phyloP scores from a whole-genome alignment of 2,888 invertebrate species.

The Heliothis peltigera region DNA sequence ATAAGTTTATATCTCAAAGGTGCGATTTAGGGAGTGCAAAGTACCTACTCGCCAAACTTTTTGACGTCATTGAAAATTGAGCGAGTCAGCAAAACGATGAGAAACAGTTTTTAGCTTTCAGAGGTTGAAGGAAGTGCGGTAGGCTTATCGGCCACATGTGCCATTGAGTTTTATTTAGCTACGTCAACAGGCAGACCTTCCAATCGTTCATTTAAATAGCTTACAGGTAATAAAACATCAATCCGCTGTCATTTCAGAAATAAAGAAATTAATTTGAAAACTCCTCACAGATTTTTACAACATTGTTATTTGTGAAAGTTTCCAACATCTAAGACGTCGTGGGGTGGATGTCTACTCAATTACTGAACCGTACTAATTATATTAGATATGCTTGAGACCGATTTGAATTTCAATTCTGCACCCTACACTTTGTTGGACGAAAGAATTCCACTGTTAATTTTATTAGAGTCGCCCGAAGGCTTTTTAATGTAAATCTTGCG shows the following conservation, averaged over 20 bases:
- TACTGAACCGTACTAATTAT: slow-evolving; percentile 84
- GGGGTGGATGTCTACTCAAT: slow-evolving; percentile 84
- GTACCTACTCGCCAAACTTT: no score
- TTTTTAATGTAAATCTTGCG: slow-evolving; percentile 80
- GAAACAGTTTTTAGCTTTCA: no score
- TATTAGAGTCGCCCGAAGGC: slow-evolving; percentile 78
- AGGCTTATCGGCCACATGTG: no score
- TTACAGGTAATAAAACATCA: not conserved
- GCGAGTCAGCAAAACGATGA: no score
- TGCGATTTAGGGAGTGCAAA: no score
- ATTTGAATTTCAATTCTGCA: slow-evolving; percentile 87
- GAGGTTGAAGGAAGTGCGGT: no score
- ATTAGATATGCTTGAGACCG: slow-evolving; percentile 82
- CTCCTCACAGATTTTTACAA: slow-evolving; percentile 37
- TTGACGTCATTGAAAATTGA: no score
- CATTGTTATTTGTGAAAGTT: slow-evolving; percentile 63
- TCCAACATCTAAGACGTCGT: slow-evolving; percentile 61
- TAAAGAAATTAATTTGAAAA: slow-evolving; percentile 45
- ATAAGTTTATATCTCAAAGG: no score
- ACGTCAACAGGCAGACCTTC: no score
- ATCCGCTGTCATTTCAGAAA: slow-evolving; percentile 50
- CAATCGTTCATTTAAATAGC: not conserved
- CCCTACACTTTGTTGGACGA: slow-evolving; percentile 72
- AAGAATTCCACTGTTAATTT: slow-evolving; percentile 84
- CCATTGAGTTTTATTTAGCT: no score